phyloP scores from a whole-genome alignment of 2,888 invertebrate species.

The Tenthredo notha region DNA sequence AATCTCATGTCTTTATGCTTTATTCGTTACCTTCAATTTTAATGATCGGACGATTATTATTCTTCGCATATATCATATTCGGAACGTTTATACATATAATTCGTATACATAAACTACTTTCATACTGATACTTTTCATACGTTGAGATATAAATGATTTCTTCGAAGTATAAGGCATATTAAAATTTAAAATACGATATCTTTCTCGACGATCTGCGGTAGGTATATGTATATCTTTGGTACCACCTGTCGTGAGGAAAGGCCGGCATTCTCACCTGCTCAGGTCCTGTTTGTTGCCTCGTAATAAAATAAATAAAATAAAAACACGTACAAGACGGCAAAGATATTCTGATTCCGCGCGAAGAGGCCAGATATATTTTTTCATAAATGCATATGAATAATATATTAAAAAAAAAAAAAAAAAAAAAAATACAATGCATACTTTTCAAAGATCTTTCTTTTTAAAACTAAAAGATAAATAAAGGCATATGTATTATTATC shows the following conservation, averaged over 20 bases:
- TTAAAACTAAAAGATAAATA: not conserved
- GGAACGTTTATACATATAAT: not conserved
- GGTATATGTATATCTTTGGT: constrained; percentile 32
- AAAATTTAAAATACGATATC: not conserved
- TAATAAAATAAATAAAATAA: not conserved
- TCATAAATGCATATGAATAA: not conserved
- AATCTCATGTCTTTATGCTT: not conserved
- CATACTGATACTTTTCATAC: constrained; percentile 19
- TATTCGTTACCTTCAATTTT: not conserved
- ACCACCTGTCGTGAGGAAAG: constrained; percentile 43
- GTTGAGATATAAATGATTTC: constrained; percentile 6
- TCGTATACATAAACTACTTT: constrained; percentile 1
- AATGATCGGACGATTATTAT: not conserved
- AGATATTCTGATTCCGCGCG: constrained; percentile 6
- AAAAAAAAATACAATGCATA: not conserved
- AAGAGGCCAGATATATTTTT: not conserved
- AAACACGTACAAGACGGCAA: not conserved
- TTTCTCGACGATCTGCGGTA: constrained; percentile 5
- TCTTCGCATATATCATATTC: not conserved
- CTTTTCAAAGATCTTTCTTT: not conserved
- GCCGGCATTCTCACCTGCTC: constrained; percentile 39
- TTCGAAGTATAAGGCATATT: not conserved
- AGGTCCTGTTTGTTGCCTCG: not conserved
- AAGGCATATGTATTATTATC: not conserved
- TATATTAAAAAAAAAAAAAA: not conserved